These are phyloP conservation scores for Andrena hattorfiana DNA, from an alignment of 2,888 invertebrate species.

Conservation along the genomic window DNA sequence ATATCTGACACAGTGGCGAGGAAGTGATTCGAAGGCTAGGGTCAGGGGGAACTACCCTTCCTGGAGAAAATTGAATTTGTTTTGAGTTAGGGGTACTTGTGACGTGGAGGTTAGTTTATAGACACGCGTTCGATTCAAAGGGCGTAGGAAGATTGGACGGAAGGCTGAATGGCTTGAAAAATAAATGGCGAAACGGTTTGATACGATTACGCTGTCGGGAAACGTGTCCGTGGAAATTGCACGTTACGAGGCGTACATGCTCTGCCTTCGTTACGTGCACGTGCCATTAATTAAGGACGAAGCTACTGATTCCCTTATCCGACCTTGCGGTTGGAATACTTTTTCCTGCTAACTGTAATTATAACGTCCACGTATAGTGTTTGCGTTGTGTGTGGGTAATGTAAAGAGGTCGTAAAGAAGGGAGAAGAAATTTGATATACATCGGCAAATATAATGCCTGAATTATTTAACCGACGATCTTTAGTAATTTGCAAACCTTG, in stretches of 20 bases:
- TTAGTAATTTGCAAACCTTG: too few relatives aligned
- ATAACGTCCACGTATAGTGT: background rate
- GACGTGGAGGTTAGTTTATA: background rate
- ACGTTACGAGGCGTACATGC: constrained; percentile 11
- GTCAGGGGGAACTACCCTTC: background rate
- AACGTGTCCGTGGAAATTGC: constrained; percentile 11
- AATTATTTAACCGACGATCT: background rate
- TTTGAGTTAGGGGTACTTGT: constrained; percentile 4
- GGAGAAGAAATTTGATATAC: too few relatives aligned
- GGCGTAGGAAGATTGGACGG: background rate
- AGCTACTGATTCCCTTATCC: constrained; percentile 59
- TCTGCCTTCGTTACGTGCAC: constrained; percentile 35
- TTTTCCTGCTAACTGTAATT: constrained; percentile 6
- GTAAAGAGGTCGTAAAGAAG: too few relatives aligned
- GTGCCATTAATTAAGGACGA: constrained; percentile 69
- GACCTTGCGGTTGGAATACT: constrained; percentile 29
- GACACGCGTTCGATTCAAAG: background rate
- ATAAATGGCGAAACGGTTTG: background rate
- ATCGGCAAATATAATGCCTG: too few relatives aligned
- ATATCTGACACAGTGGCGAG: background rate
- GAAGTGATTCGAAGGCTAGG: constrained; percentile 17
- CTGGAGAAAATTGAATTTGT: constrained; percentile 35
- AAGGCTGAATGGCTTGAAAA: constrained; percentile 9
- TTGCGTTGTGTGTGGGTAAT: background rate
- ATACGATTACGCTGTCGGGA: constrained; percentile 15